Base-by-base conservation (phyloP, 2,113 vertebrate species). In the Tauraco erythrolophus region DNA sequence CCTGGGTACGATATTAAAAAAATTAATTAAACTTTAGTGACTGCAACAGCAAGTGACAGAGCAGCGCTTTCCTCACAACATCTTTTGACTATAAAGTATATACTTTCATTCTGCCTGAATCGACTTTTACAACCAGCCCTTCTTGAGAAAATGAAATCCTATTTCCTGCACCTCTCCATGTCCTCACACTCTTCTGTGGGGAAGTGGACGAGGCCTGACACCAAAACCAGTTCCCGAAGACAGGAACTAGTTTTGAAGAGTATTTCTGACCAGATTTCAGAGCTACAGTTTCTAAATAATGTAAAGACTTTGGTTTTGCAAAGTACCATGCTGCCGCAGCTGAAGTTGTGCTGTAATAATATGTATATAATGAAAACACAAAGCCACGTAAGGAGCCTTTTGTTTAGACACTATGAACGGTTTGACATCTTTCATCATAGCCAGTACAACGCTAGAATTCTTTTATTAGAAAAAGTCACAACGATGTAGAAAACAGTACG, bases 1-100 rank as follows among this genome's bases (percentile, higher is more conserved):
- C 87, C 96, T 96, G 96, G 97, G 97, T 69, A 82, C 7, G 87
- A 92, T 92, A 97, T 92, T 98, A 92, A 97, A 98, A 97, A 87
- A 88, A 87, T 98, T 88, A 97, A 98, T 98, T 95, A 97, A 98
- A 97, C 92, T 96, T 96, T 75, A 96, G 98, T 81, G 93, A 95
- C 92, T 60, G 81, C 60, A 93, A 77, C 74, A 88, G 82, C 88
- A 41, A 50, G 90, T 87, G 97, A 96, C 94, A 86, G 94, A 84
- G 61, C 19, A 48, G 72, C 3, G 6, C 41, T 2, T 50, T n/a
- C 31, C 61, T 62, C 50, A 50, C 27, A 82, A 70, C 37, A 39
- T 35, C 25, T 69, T 65, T 35, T 1, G 19, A 50, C 33, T 41
- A 68, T 46, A 30, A 93, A 61, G 21, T 39, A 39, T 0, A 17